Percentiles rank a stretch among this genome's conserved stretches.
phyloP scores from a whole-genome alignment of 2,888 invertebrate genomes.

The Chrysopilus asiliformis region DNA sequence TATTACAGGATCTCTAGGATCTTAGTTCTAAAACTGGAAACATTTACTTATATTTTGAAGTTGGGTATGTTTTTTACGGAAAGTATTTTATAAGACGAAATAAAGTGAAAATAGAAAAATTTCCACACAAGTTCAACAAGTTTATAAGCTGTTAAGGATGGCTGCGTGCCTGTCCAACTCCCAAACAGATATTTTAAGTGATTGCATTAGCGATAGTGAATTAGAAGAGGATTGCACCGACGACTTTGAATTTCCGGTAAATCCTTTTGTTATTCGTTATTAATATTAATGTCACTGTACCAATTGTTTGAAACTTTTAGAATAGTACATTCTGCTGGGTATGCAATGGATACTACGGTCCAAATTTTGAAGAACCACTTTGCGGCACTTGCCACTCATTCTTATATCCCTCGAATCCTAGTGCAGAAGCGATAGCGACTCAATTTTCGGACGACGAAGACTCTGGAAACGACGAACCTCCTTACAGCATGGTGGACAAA shows the following conservation, averaged over 20 bases:
- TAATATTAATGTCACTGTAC: neutral
- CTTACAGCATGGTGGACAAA: conserved; percentile 25
- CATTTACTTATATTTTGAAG: too few species aligned
- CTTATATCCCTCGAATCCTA: conserved; percentile 58
- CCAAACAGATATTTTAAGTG: conserved; percentile 8
- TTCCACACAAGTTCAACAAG: too few species aligned
- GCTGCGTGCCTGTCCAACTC: conserved; percentile 11
- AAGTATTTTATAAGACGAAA: too few species aligned
- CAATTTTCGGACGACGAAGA: conserved; percentile 52
- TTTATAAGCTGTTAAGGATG: too few species aligned
- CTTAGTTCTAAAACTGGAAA: too few species aligned
- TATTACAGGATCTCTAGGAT: too few species aligned
- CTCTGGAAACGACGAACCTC: conserved; percentile 88
- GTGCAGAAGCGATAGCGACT: conserved; percentile 27
- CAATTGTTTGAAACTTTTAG: conserved; percentile 17
- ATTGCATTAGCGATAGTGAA: conserved; percentile 13
- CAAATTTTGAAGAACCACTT: conserved; percentile 79
- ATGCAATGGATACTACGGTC: conserved; percentile 87
- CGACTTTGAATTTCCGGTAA: conserved; percentile 20
- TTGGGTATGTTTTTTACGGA: too few species aligned
- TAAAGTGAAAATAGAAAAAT: too few species aligned
- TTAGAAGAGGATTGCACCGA: conserved; percentile 19
- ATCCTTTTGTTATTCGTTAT: neutral
- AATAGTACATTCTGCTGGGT: conserved; percentile 48
- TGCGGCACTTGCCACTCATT: conserved; percentile 88